phyloP scores from a whole-genome alignment of 2,113 vertebrate species.

The Pavo muticus region DNA sequence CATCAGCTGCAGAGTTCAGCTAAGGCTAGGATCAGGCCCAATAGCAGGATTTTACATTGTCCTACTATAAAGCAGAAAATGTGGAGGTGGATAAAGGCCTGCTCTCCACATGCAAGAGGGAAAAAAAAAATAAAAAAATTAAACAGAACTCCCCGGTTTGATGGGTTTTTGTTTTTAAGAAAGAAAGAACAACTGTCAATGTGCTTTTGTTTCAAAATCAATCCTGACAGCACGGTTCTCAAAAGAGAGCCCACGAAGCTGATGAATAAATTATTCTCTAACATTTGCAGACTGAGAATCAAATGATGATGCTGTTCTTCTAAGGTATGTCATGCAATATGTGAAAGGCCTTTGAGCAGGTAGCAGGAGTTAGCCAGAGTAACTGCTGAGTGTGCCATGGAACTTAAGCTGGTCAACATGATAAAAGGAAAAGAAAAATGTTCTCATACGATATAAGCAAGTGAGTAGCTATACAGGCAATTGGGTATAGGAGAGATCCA shows the following conservation, averaged over 20 bases:
- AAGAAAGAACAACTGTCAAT: background rate
- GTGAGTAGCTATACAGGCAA: background rate
- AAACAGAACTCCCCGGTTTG: background rate
- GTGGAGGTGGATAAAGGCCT: background rate
- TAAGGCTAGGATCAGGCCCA: background rate
- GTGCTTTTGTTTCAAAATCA: constrained; percentile 9
- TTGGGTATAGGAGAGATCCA: background rate
- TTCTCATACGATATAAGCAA: background rate
- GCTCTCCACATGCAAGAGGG: background rate
- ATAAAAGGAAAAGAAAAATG: background rate
- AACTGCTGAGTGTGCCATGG: background rate
- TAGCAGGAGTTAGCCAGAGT: background rate
- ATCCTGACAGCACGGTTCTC: background rate
- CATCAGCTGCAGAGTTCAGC: background rate
- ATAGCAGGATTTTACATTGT: background rate
- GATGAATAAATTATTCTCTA: background rate
- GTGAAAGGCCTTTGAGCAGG: background rate
- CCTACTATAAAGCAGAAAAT: background rate
- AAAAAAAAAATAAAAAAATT: background rate
- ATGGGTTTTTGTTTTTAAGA: too few species aligned
- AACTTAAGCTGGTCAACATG: background rate
- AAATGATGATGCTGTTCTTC: background rate
- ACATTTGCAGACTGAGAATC: background rate
- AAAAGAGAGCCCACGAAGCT: background rate
- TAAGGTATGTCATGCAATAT: background rate